These are phyloP conservation scores for Thysanoteuthis rhombus DNA, from an alignment of 2,888 invertebrate genomes.

Conservation along the genomic window DNA sequence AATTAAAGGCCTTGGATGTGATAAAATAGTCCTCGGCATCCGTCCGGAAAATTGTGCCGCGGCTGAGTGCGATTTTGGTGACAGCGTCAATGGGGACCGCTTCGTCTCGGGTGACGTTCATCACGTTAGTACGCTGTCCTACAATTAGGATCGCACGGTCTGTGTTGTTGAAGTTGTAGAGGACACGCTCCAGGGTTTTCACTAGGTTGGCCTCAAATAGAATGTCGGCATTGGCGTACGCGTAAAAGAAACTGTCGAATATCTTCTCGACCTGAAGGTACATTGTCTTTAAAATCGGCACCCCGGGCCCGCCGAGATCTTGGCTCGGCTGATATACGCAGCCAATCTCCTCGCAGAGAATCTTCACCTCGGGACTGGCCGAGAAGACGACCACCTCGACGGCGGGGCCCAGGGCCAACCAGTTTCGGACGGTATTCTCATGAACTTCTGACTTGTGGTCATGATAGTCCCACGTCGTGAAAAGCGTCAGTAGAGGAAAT, in stretches of 20 bases:
- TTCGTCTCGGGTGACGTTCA: constrained; percentile 46
- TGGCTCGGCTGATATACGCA: constrained; percentile 49
- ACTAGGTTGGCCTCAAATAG: constrained; percentile 49
- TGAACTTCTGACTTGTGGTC: constrained; percentile 46
- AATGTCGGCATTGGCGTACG: constrained; percentile 57
- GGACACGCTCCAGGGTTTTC: constrained; percentile 41
- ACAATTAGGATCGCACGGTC: constrained; percentile 42
- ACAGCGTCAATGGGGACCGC: constrained; percentile 41
- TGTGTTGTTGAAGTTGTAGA: constrained; percentile 31
- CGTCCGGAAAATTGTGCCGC: constrained; percentile 50
- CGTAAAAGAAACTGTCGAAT: constrained; percentile 51
- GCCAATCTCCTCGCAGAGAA: constrained; percentile 43
- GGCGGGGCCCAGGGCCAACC: constrained; percentile 47
- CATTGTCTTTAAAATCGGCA: constrained; percentile 57
- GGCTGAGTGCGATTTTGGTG: constrained; percentile 38
- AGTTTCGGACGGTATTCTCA: constrained; percentile 50
- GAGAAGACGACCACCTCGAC: constrained; percentile 50
- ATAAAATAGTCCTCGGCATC: constrained; percentile 59
- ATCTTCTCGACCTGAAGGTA: constrained; percentile 48
- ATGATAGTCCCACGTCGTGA: constrained; percentile 50
- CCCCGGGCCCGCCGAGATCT: constrained; percentile 36
- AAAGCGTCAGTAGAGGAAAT: constrained; percentile 45
- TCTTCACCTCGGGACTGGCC: constrained; percentile 38
- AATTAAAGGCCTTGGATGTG: constrained; percentile 52
- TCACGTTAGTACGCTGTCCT: constrained; percentile 49